Percentiles rank a stretch among this genome's conserved stretches.
These are phyloP conservation scores for Lutraria lutraria DNA, from an alignment of 2,888 invertebrate genomes.

Conservation along the genomic window DNA sequence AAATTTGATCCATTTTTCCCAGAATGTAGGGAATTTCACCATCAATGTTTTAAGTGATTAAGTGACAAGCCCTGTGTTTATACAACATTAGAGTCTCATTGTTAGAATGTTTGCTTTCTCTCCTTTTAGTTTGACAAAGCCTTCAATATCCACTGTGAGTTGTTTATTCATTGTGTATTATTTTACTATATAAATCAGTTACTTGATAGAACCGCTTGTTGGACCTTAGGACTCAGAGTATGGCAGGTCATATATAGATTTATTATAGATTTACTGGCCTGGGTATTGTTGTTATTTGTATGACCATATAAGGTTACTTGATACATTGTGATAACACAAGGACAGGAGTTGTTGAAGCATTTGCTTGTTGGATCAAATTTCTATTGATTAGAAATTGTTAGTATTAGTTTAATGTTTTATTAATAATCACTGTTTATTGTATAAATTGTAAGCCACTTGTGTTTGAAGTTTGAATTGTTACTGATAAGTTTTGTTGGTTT, in stretches of 20 bases:
- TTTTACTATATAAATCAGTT: background rate
- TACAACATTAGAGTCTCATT: conserved; percentile 6
- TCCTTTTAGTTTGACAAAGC: background rate
- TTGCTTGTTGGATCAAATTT: background rate
- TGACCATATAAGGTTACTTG: too few relatives aligned
- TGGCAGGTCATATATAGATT: background rate
- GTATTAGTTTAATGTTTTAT: background rate
- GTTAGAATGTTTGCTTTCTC: background rate
- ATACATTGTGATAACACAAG: background rate
- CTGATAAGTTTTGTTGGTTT: background rate
- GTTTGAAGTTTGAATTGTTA: background rate
- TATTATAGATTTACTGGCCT: background rate
- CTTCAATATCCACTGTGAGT: background rate
- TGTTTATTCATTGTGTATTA: background rate
- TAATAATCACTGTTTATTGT: background rate
- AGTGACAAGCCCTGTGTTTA: background rate
- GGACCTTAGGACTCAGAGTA: background rate
- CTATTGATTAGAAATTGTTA: background rate
- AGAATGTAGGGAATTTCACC: background rate
- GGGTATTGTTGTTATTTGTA: background rate
- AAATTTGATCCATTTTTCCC: background rate
- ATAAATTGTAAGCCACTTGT: background rate
- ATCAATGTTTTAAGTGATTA: background rate
- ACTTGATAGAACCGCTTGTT: background rate
- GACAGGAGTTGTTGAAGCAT: background rate